phyloP scores from a whole-genome alignment of 1,140 invertebrate genomes.

The Eumaeus atala region DNA sequence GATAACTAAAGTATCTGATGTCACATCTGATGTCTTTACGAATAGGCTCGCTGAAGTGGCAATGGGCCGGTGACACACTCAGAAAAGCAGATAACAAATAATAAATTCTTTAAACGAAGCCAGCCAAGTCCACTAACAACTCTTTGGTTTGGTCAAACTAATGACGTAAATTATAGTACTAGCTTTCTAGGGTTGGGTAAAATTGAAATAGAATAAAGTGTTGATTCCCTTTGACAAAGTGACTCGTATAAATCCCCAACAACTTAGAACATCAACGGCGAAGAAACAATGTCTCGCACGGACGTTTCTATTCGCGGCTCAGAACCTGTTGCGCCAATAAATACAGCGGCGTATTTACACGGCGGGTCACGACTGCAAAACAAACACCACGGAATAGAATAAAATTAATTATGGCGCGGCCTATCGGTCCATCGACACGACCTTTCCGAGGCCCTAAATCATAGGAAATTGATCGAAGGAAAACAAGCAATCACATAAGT shows the following conservation, averaged over 20 bases:
- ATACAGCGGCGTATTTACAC: conserved; percentile 19
- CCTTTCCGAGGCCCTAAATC: conserved; percentile 30
- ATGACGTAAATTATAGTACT: no score
- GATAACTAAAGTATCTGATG: no score
- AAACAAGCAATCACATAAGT: conserved; percentile 21
- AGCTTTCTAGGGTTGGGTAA: no score
- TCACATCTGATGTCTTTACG: no score
- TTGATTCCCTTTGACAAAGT: not conserved
- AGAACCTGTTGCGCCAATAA: conserved; percentile 19
- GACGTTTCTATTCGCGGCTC: conserved; percentile 12
- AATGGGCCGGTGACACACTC: no score
- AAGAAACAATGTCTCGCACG: not conserved
- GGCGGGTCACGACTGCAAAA: conserved; percentile 30
- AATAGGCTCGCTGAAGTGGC: no score
- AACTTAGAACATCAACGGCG: conserved; percentile 6
- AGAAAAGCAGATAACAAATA: no score
- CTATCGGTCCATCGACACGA: conserved; percentile 39
- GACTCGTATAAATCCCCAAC: not conserved
- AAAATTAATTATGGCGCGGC: conserved; percentile 29
- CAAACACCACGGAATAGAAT: conserved; percentile 27
- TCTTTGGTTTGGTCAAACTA: no score
- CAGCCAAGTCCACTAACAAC: no score
- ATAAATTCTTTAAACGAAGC: no score
- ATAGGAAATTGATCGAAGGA: conserved; percentile 23
- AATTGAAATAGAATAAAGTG: not conserved